Percentiles rank a stretch among this genome's conserved stretches.
Evolutionary conservation across 2,888 invertebrate genomes (phyloP).

Genomic region (Clivina fossor): DNA sequence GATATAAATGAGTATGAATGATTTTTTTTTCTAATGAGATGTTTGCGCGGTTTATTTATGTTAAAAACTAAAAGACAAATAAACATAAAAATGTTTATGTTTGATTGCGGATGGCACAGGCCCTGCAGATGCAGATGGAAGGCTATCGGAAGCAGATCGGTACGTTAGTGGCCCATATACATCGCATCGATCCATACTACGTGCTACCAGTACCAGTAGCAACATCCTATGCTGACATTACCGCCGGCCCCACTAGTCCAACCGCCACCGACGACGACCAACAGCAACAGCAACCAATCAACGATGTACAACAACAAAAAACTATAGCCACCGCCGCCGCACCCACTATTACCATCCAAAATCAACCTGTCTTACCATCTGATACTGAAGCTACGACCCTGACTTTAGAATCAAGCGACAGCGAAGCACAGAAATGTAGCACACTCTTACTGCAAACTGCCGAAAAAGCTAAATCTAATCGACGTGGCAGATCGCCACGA

Average conservation of each 20-base stretch:
- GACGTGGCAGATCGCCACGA: slow-evolving; percentile 58
- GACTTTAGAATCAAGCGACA: slow-evolving; percentile 13
- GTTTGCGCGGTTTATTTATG: slow-evolving; percentile 41
- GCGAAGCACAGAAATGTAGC: slow-evolving; percentile 23
- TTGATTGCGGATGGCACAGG: slow-evolving; percentile 61
- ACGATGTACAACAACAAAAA: slow-evolving; percentile 1
- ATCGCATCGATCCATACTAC: slow-evolving; percentile 75
- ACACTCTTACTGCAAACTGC: slow-evolving; percentile 44
- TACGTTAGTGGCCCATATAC: slow-evolving; percentile 70
- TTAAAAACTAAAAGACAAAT: no score
- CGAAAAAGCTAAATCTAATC: slow-evolving; percentile 50
- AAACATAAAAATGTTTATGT: slow-evolving; percentile 44
- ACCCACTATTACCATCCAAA: slow-evolving; percentile 14
- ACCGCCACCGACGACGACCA: slow-evolving; percentile 45
- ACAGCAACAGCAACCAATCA: slow-evolving; percentile 29
- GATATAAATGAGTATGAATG: no score
- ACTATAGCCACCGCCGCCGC: slow-evolving; percentile 3
- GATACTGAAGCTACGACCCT: slow-evolving; percentile 29
- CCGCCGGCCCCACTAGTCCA: slow-evolving; percentile 61
- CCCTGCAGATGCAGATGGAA: slow-evolving; percentile 64
- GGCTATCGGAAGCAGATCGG: slow-evolving; percentile 70
- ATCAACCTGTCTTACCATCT: slow-evolving; percentile 36
- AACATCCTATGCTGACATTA: slow-evolving; percentile 69
- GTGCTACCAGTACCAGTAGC: slow-evolving; percentile 56
- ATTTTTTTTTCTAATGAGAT: slow-evolving; percentile 21